Evolutionary conservation across 2,113 vertebrate genomes (phyloP).

Genomic region (Phylloscopus whistleri): DNA sequence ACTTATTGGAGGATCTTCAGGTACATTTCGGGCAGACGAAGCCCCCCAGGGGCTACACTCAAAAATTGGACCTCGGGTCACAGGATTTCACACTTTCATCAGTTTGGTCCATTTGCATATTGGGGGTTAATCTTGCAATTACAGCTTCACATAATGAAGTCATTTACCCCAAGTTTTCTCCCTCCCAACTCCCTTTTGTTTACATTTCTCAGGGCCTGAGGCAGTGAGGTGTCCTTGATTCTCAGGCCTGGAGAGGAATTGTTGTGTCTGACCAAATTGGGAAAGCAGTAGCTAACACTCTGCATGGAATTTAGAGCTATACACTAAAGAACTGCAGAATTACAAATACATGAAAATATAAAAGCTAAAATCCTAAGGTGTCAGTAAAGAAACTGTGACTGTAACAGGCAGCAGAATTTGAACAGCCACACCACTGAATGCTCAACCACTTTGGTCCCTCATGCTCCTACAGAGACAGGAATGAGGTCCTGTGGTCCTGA

Average conservation of each 20-base stretch:
- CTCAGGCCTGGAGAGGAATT: background rate
- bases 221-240: background rate
- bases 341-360: background rate
- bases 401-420: background rate
- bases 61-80: accelerated
- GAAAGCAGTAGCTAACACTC: background rate
- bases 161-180: background rate
- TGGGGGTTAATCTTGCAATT: background rate
- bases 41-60: background rate
- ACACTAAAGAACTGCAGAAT: background rate
- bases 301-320: no score
- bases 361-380: background rate
- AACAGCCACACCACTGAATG: background rate
- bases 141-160: background rate
- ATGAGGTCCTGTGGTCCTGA: background rate
- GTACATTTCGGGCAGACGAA: accelerated
- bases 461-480: background rate
- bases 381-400: background rate
- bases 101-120: background rate
- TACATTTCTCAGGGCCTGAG: background rate
- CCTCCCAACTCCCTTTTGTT: background rate
- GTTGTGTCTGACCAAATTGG: background rate
- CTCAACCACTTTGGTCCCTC: background rate
- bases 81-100: background rate
- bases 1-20: background rate